These are phyloP conservation scores for Pharmacophagus antenor DNA, from an alignment of 2,888 invertebrate genomes.

Conservation along the genomic window DNA sequence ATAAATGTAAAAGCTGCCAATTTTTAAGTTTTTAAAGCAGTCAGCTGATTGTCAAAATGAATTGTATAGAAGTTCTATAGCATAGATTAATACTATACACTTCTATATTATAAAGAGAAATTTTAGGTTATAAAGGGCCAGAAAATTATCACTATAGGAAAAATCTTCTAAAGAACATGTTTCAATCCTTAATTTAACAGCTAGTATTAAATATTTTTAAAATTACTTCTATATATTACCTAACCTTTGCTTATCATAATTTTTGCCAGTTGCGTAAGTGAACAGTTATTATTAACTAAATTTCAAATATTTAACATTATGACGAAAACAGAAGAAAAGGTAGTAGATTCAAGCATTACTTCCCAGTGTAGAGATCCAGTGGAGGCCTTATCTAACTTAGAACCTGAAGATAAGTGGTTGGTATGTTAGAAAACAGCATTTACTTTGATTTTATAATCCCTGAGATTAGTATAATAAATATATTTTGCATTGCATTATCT, in stretches of 20 bases:
- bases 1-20: too few relatives aligned
- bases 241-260: not conserved
- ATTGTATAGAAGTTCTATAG: too few relatives aligned
- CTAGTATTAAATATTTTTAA: not conserved
- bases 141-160: not conserved
- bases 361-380: constrained; percentile 35
- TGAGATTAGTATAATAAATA: constrained; percentile 10
- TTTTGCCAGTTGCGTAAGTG: constrained; percentile 7
- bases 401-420: constrained; percentile 60
- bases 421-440: constrained; percentile 44
- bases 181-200: not conserved
- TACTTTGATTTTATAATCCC: not conserved
- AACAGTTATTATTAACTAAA: not conserved
- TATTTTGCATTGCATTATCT: too few relatives aligned
- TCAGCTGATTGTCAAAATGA: constrained; percentile 21
- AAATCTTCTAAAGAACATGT: not conserved
- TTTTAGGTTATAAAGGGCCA: constrained; percentile 18
- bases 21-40: too few relatives aligned
- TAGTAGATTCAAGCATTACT: constrained; percentile 34
- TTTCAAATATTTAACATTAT: constrained; percentile 10
- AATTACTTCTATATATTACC: not conserved
- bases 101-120: too few relatives aligned
- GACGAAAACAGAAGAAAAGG: constrained; percentile 34
- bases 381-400: constrained; percentile 25
- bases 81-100: too few relatives aligned